These are phyloP conservation scores for Caenorhabditis imperialis DNA, from an alignment of 2,888 invertebrate species.

Conservation along the genomic window DNA sequence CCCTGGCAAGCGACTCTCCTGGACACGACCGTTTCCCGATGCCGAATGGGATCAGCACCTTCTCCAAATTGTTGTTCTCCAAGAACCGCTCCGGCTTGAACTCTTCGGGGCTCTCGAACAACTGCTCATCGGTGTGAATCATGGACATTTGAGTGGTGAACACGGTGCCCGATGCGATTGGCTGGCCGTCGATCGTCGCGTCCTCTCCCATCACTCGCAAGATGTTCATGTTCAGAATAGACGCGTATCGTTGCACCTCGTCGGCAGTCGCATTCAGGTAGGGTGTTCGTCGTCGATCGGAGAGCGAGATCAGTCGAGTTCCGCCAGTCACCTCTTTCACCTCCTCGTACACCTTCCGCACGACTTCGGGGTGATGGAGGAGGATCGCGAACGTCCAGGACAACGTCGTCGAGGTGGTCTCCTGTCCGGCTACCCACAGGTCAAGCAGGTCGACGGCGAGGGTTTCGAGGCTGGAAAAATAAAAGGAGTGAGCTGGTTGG, in stretches of 20 bases:
- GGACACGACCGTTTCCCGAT: slow-evolving; percentile 56
- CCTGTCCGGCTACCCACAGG: slow-evolving; percentile 64
- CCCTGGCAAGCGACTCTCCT: slow-evolving; percentile 57
- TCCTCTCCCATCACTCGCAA: slow-evolving; percentile 37
- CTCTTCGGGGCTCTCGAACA: slow-evolving; percentile 26
- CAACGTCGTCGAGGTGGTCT: slow-evolving; percentile 61
- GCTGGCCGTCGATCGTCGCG: slow-evolving; percentile 37
- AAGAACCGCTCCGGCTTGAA: slow-evolving; percentile 22
- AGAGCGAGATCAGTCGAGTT: slow-evolving; percentile 16
- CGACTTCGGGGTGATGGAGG: slow-evolving; percentile 55
- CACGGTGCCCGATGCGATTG: slow-evolving; percentile 26
- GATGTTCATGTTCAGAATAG: slow-evolving; percentile 53
- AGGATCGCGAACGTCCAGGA: slow-evolving; percentile 49
- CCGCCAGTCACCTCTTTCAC: slow-evolving; percentile 36
- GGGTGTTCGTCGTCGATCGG: slow-evolving; percentile 46
- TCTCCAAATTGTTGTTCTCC: slow-evolving; percentile 9
- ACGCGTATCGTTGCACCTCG: slow-evolving; percentile 61
- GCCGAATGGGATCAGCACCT: slow-evolving; percentile 51
- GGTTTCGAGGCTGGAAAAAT: background rate
- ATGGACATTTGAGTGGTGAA: slow-evolving; percentile 47
- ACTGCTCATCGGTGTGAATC: slow-evolving; percentile 38
- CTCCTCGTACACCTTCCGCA: slow-evolving; percentile 39
- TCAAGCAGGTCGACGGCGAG: slow-evolving; percentile 46
- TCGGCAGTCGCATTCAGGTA: no score
- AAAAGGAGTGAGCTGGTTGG: no score